These are phyloP conservation scores for Phylloscopus trochiloides DNA, from an alignment of 2,113 vertebrate species.

Conservation along the genomic window DNA sequence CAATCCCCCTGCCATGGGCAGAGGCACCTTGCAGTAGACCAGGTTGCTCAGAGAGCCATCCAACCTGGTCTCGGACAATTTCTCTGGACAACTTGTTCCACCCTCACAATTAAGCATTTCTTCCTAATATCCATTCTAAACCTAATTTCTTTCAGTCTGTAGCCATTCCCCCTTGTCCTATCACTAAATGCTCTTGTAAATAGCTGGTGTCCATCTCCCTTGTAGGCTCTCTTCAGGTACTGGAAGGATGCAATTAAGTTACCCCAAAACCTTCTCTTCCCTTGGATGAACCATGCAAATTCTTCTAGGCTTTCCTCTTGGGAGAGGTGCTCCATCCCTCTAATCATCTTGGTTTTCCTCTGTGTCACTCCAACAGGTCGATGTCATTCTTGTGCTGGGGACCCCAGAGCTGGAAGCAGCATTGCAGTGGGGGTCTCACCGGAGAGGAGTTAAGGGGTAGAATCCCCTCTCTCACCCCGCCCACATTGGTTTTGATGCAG, in stretches of 20 bases:
- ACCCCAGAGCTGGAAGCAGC: neutral
- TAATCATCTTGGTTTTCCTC: neutral
- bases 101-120: neutral
- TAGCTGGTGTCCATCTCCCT: neutral
- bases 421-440: neutral
- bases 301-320: neutral
- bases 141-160: neutral
- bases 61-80: neutral
- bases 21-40: neutral
- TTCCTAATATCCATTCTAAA: neutral
- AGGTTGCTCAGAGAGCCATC: neutral
- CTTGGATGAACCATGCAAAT: neutral
- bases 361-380: fast-evolving
- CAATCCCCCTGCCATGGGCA: neutral
- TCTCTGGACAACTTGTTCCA: neutral
- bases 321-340: no score
- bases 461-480: neutral
- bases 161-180: neutral
- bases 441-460: neutral
- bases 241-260: neutral
- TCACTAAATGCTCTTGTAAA: neutral
- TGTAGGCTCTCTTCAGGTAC: neutral
- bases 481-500: neutral
- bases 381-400: neutral
- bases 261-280: neutral